A percentile compares a stretch with the other conserved stretches of the same genome.
phyloP scores from a whole-genome alignment of 2,797 vertebrate genomes.

The Lagorchestes hirsutus region DNA sequence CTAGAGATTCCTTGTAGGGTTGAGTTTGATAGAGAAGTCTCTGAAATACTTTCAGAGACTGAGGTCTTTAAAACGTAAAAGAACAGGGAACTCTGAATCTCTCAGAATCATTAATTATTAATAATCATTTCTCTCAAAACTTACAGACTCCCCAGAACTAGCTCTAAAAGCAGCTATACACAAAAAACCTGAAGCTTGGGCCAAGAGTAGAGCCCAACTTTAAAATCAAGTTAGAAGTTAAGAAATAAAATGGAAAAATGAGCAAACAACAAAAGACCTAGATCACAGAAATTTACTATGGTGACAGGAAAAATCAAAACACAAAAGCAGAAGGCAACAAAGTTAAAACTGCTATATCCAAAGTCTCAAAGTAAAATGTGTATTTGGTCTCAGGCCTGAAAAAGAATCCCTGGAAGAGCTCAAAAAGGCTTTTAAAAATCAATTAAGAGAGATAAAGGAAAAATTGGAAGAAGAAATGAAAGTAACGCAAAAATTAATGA shows the following conservation, averaged over 20 bases:
- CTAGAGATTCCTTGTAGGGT: not conserved
- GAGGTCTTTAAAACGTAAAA: not conserved
- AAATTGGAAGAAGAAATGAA: no score
- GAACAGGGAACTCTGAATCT: not conserved
- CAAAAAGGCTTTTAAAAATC: no score
- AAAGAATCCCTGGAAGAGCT: no score
- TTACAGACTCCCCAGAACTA: not conserved
- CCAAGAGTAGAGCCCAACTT: not conserved
- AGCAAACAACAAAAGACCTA: not conserved
- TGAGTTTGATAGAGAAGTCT: not conserved
- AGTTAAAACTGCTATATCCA: no score
- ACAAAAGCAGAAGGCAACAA: not conserved
- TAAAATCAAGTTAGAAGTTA: not conserved
- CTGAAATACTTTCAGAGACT: not conserved
- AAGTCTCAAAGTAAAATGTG: no score
- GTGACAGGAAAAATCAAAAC: not conserved
- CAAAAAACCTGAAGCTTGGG: not conserved
- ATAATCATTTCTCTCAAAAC: not conserved
- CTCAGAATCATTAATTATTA: no score
- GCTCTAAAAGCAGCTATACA: not conserved
- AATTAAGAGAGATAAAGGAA: no score
- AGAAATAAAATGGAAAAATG: not conserved
- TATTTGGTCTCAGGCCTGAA: no score
- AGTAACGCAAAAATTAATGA: no score
- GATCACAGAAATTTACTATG: not conserved